Evolutionary conservation across 2,888 invertebrate genomes (phyloP).

Genomic region (Myopa tessellatipennis): DNA sequence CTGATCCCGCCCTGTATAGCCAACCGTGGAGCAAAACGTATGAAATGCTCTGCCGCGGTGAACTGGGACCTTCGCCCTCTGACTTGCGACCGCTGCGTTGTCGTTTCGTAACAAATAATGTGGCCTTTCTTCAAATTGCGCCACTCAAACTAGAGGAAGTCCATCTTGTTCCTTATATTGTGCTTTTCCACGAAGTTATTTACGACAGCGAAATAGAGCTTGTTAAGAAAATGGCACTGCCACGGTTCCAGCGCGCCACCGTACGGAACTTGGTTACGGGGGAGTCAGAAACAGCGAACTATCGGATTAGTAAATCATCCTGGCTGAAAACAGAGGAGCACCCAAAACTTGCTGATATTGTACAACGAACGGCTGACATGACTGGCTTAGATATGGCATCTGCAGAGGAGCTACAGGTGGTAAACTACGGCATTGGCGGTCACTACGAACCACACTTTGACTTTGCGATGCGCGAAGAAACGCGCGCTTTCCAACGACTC

Average conservation of each 20-base stretch:
- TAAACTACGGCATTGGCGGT: constrained; percentile 98
- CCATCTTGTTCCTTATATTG: constrained; percentile 81
- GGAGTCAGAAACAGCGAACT: constrained; percentile 89
- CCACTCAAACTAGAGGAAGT: constrained; percentile 87
- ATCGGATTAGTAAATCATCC: constrained; percentile 97
- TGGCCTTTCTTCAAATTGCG: constrained; percentile 80
- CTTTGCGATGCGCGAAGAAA: constrained; percentile 89
- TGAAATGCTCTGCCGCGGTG: constrained; percentile 84
- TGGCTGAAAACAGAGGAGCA: constrained; percentile 93
- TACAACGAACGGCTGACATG: constrained; percentile 84
- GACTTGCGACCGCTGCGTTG: constrained; percentile 73
- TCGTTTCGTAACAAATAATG: constrained; percentile 77
- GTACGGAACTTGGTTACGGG: constrained; percentile 95
- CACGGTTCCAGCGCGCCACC: constrained; percentile 90
- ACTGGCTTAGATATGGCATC: constrained; percentile 87
- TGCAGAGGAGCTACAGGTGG: constrained; percentile 97
- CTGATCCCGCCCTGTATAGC: constrained; percentile 58
- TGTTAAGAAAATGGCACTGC: constrained; percentile 86
- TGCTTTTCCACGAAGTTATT: constrained; percentile 90
- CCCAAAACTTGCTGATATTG: constrained; percentile 76
- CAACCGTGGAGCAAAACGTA: constrained; percentile 75
- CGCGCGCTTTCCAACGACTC: constrained; percentile 84
- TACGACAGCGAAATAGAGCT: constrained; percentile 86
- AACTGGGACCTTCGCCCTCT: constrained; percentile 71
- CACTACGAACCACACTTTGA: constrained; percentile 99